A percentile compares a stretch with the other conserved stretches of the same genome.
phyloP scores from a whole-genome alignment of 2,113 vertebrate genomes.

The Oreocharis arfaki region DNA sequence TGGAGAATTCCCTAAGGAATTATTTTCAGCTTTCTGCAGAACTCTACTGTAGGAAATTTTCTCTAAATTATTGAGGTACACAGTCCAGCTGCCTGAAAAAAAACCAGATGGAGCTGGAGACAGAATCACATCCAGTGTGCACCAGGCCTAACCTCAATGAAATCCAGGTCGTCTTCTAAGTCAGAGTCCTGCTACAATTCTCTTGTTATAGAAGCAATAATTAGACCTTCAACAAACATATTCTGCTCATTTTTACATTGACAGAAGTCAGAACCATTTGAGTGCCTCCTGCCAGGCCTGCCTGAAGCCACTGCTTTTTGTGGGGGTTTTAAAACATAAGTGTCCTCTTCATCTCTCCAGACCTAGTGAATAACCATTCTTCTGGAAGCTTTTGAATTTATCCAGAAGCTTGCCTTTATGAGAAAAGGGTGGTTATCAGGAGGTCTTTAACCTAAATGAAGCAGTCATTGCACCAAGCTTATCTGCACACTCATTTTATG shows the following conservation, averaged over 20 bases:
- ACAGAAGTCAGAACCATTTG: neutral
- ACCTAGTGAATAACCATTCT: neutral
- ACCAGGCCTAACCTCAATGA: neutral
- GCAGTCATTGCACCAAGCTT: neutral
- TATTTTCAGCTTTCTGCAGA: neutral
- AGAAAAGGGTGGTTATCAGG: neutral
- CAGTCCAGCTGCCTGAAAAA: neutral
- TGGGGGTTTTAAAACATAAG: accelerated
- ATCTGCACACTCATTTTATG: neutral
- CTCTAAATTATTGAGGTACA: neutral
- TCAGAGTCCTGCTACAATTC: neutral
- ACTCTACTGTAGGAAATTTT: neutral
- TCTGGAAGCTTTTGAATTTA: neutral
- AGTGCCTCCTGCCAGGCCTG: neutral
- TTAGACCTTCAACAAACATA: neutral
- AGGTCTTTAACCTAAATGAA: neutral
- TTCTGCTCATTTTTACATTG: neutral
- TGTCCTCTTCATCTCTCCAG: neutral
- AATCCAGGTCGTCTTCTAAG: neutral
- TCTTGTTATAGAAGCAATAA: neutral
- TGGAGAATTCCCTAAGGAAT: neutral
- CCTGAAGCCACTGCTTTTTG: neutral
- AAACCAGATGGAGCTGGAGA: neutral
- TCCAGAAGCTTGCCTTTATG: neutral
- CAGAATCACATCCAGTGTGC: accelerated